Base-by-base conservation (phyloP, 1,140 invertebrate genomes). In the Drosophila sechellia region DNA sequence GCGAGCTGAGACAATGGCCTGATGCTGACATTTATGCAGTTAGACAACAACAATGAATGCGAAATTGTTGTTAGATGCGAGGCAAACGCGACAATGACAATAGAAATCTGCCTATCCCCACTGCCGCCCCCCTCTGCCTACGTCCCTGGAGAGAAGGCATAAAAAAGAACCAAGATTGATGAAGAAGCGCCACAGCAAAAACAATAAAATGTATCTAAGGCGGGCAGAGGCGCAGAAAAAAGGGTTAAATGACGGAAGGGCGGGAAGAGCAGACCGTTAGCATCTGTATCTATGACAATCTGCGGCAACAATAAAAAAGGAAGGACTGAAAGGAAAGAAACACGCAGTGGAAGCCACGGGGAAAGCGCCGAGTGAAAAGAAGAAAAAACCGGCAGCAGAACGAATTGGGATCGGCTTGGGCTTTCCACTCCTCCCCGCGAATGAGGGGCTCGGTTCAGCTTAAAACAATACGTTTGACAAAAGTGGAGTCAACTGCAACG, bases 401-500 rank as follows among this genome's bases (percentile, higher is more conserved):
- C 60, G 64, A 65, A 66, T 61, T 61, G 68, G 46, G 66, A 71
- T 72, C 69, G 42, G 65, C 65, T 42, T 52, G 39, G 31, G 12
- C 10, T 42, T 4, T 5, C 8, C 34, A 12, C 20, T 15, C 17
- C 31, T 8, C 8, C 1, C 31, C 31, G 31, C 31, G 20, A n/a
- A 4, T 25, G 42, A 11, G 55, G 25, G 25, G 15, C 50, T 71
- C 61, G 25, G 15, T 50, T 71, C 69, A 63, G 61, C 69, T 71
- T 71, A 79, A 70, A 89, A 89, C 84, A 89, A 89, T 89, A 89
- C 84, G 86, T 77, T 89, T 84, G 84, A 89, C 84, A 89, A 89
- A 89, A 89, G 69, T 89, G 79, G 84, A 89, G 84, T 89, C 84
- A 89, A 89, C 85, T 89, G 84, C 84, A 89, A 83, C 83, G 74